Percentiles rank a stretch among this genome's conserved stretches.
Evolutionary conservation across 2,888 invertebrate genomes (phyloP).

Genomic region (Tenthredo distinguenda): DNA sequence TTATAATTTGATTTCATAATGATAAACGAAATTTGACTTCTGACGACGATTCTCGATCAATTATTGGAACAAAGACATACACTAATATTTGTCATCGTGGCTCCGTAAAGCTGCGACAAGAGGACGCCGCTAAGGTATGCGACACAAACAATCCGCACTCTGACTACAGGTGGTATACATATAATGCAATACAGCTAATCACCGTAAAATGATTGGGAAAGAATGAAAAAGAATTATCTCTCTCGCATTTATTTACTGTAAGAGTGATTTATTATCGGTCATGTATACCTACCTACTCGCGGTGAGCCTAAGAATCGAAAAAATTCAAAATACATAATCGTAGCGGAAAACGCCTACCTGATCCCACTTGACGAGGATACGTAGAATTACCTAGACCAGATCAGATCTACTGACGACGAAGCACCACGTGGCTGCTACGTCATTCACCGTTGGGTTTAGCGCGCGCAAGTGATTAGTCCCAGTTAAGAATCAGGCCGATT

Average conservation of each 20-base stretch:
- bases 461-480: slow-evolving; percentile 49
- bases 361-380: not conserved
- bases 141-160: not conserved
- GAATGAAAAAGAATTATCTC: not conserved
- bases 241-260: not conserved
- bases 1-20: not conserved
- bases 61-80: too few relatives aligned
- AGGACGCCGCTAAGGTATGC: not conserved
- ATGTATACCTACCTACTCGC: not conserved
- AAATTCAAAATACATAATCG: not conserved
- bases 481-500: slow-evolving; percentile 45
- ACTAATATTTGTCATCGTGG: not conserved
- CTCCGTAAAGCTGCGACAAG: not conserved
- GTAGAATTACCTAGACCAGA: slow-evolving; percentile 14
- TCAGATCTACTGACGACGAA: slow-evolving; percentile 7
- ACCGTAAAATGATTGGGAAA: not conserved
- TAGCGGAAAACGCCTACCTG: slow-evolving; percentile 36
- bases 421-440: slow-evolving; percentile 32
- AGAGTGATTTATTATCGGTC: not conserved
- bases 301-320: not conserved
- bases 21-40: not conserved
- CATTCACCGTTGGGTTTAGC: slow-evolving; percentile 29
- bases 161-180: not conserved
- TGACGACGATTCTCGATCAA: not conserved
- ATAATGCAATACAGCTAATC: not conserved